A percentile compares a stretch with the other conserved stretches of the same genome.
phyloP scores from a whole-genome alignment of 2,113 vertebrate species.

The Pseudorhombus dupliciocellatus region DNA sequence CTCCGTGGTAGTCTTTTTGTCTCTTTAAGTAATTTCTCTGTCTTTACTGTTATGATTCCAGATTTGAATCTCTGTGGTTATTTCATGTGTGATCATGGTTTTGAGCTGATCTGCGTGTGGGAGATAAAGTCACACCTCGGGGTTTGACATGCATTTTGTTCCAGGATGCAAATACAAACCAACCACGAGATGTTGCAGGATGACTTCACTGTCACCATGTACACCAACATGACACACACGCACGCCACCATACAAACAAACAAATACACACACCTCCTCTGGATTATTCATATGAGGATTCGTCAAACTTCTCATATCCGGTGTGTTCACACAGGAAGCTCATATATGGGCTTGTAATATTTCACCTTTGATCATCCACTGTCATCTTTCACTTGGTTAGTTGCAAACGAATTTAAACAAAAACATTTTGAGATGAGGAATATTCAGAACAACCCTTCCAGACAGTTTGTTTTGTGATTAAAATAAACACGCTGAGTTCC shows the following conservation, averaged over 20 bases:
- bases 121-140: constrained; percentile 6
- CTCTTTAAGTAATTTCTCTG: too few relatives aligned
- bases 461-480: too few relatives aligned
- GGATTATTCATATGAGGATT: constrained; percentile 46
- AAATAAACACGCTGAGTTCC: too few relatives aligned
- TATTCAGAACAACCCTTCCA: too few relatives aligned
- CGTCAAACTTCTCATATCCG: constrained; percentile 11
- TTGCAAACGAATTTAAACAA: too few relatives aligned
- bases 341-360: background rate
- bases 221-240: constrained; percentile 36
- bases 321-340: constrained; percentile 21
- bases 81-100: background rate
- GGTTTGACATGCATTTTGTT: constrained; percentile 32
- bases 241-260: constrained; percentile 10
- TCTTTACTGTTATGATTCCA: too few relatives aligned
- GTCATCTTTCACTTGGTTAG: too few relatives aligned
- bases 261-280: constrained; percentile 16
- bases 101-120: background rate
- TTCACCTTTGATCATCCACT: too few relatives aligned
- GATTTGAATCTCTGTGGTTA: background rate
- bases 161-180: constrained; percentile 42
- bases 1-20: too few relatives aligned
- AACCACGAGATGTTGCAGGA: constrained; percentile 45
- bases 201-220: constrained; percentile 43
- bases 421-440: too few relatives aligned